Base-by-base conservation (phyloP, 30 jellyfish, hydroid and myxozoan genomes). In the Turritopsis rubra region DNA sequence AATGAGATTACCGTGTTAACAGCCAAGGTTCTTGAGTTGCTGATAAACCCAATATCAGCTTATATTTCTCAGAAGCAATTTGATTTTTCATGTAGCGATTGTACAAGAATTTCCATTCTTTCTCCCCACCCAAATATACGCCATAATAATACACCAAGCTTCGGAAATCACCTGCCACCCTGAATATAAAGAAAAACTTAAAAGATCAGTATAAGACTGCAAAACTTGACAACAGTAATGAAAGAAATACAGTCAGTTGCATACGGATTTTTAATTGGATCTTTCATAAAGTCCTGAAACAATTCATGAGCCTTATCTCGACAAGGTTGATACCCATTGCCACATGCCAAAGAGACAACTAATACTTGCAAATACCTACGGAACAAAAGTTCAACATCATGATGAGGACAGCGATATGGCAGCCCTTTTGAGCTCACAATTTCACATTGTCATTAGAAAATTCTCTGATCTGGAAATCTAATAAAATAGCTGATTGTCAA, bases 21-120 rank as follows among this genome's bases (percentile, higher is more conserved):
- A 87, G 73, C 97, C 97, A 91, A 1, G 96, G 93, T 72, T 87
- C 94, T 80, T 91, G 97, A 52, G 71, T 86, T 20, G 97, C 97
- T 8, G 97, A 54, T 90, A 91, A 71, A n/a, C 97, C 97, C 53
- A 86, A 86, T 28, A 86, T 84, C 53, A 91, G 86, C 30, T 86
- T 86, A 28, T 79, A 65, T 79, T 88, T 76, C 80, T 91, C 97
- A 0, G 97, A 81, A 52, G 95, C 97, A 13, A 91, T 77, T 0
- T 82, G 80, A 13, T 90, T 82, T 70, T 23, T 79, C 65, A 82
- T 78, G 80, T 81, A 86, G 86, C 82, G 83, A n/a, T 84, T 77
- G 86, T 84, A 91, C 23, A 92, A 86, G 53, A 79, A 83, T 21
- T 91, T 89, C 97, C 97, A 91, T 29, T 86, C 97, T 27, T 80